Base-by-base conservation (phyloP, 2,113 vertebrate genomes). In the Ochotona curzoniae region DNA sequence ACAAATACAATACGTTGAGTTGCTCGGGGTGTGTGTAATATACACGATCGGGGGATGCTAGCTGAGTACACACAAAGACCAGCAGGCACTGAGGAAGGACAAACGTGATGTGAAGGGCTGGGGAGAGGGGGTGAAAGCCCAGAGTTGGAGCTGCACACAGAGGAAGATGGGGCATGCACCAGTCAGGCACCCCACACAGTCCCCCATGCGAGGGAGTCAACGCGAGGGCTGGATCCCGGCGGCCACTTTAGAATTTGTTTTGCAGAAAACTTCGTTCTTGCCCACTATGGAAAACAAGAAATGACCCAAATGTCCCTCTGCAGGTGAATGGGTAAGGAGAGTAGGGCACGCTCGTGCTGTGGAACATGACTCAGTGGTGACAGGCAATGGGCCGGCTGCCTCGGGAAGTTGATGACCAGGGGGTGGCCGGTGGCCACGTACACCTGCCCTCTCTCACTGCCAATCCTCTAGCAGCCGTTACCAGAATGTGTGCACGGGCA, bases 61-160 rank as follows among this genome's bases (percentile, higher is more conserved):
- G 44, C 9, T 61, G 47, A 92, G 18, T 12, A 78, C 87, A 35
- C 28, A 38, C 23, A 78, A 90, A 87, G 32, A 87, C 26, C 20
- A 38, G 26, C 30, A 14, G 61, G 7, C 10, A 25, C 57, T 61
- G 4, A 70, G 44, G 61, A 64, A 80, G 15, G 44, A 57, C 28
- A 44, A 20, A 25, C 44, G 35, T n/a, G 17, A 61, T 38, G 75
- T 44, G 12, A 12, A 12, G 2, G 17, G 32, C 2, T 25, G 21
- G n/a, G n/a, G 6, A 3, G 3, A 9, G 8, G 2, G 8, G 25
- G 7, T 12, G 6, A 51, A 23, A 12, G 18, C n/a, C 35, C 75
- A 44, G 38, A 44, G 38, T 44, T 44, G 38, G 38, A 6, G 38
- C 38, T 44, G 38, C 6, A 6, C 38, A 44, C 38, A 44, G 38